Evolutionary conservation across 2,113 vertebrate genomes (phyloP).

Genomic region (Trinectes maculatus): DNA sequence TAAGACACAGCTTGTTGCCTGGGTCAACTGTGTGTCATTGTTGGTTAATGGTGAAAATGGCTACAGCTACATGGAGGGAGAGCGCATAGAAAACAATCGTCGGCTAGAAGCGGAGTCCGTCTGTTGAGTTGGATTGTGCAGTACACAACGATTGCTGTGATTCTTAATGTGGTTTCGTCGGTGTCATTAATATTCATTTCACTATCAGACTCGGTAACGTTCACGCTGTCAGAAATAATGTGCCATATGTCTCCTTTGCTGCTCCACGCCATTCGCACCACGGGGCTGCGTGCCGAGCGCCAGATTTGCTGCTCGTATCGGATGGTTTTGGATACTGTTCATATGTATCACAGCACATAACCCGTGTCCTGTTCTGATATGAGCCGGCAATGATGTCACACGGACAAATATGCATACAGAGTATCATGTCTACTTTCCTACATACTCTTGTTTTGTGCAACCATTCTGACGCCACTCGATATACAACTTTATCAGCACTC

Average conservation of each 20-base stretch:
- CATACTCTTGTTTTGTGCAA: conserved; percentile 4
- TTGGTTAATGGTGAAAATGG: conserved; percentile 24
- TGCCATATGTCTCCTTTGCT: conserved; percentile 60
- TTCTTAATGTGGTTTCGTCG: conserved; percentile 15
- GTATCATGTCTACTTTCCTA: conserved; percentile 20
- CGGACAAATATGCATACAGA: conserved; percentile 15
- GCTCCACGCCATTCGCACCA: conserved; percentile 36
- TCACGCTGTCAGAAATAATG: conserved; percentile 52
- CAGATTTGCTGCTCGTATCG: conserved; percentile 41
- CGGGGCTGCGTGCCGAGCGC: conserved; percentile 20
- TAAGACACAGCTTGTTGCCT: background rate
- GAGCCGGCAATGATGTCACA: conserved; percentile 35
- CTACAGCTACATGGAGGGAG: background rate
- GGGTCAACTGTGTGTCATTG: background rate
- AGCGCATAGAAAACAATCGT: too few relatives aligned
- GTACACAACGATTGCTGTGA: background rate
- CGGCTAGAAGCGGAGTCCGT: too few relatives aligned
- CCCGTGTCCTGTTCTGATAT: conserved; percentile 21
- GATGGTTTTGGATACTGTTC: conserved; percentile 52
- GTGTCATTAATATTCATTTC: conserved; percentile 44
- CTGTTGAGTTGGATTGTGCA: conserved; percentile 1
- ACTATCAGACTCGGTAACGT: conserved; percentile 25
- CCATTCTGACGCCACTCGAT: background rate
- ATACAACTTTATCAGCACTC: background rate
- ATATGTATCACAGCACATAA: conserved; percentile 25